Base-by-base conservation (phyloP, 2,888 invertebrate genomes). In the Drosophila ustulata region DNA sequence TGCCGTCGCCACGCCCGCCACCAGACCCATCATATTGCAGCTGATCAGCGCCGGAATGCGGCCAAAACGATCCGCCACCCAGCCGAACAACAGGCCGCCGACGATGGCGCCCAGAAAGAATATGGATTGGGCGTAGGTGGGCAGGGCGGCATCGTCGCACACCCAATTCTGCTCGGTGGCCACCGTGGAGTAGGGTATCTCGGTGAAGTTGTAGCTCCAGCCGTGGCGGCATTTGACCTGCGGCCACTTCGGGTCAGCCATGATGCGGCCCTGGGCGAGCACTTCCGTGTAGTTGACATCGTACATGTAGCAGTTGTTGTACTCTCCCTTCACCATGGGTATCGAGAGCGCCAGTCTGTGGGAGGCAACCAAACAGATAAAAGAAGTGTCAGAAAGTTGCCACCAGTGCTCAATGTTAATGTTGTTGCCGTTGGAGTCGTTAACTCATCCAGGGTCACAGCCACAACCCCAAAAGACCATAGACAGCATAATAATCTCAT, bases 151-250 rank as follows among this genome's bases (percentile, higher is more conserved):
- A 69, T 96, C 94, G 4, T 96, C 96, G 89, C 97, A 98, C 43
- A 97, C 97, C 97, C 97, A 98, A 89, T 96, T 95, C 90, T 96
- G 93, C 94, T 98, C 96, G 0, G 97, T 96, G 28, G 97, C 96
- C 45, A 98, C 95, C 4, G 97, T 97, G 5, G 94, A 92, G 85
- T 97, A 97, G 1, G 97, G 97, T 37, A 97, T 94, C 85, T 96
- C 96, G 0, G 95, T 95, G 70, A 94, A 94, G 90, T 97, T 96
- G 90, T 96, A 98, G 80, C 96, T 96, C 97, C 97, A 98, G 6
- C 97, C 97, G 77, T 94, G 82, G 62, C 93, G 93, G 84, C 97
- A 97, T 0, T 94, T 93, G 1, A 94, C 93, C 1, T 93, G 93
- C 0, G 95, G 94, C 97, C 97, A 97, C 37, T 94, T 94, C 5